These are phyloP conservation scores for Pelodytes ibericus DNA, from an alignment of 2,797 vertebrate species.

Conservation along the genomic window DNA sequence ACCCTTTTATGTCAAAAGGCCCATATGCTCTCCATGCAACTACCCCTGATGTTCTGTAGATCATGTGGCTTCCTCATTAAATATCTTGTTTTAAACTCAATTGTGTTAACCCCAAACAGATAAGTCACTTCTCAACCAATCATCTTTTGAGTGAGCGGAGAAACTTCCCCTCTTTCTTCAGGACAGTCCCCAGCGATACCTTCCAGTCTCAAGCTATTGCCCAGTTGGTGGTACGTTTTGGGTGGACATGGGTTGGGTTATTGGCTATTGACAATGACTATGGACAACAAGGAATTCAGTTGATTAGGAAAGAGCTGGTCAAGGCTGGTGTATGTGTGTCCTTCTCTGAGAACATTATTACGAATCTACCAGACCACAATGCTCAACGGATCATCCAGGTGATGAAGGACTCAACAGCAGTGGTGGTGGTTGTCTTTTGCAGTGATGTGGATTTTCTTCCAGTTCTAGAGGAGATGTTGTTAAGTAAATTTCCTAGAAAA, in stretches of 20 bases:
- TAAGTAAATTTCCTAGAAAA: conserved; percentile 17
- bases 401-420: conserved; percentile 19
- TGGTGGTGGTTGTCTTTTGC: conserved; percentile 18
- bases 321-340: conserved; percentile 21
- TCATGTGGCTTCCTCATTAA: too few relatives aligned
- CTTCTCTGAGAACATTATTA: too few relatives aligned
- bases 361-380: not conserved
- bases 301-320: too few relatives aligned
- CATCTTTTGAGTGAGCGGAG: conserved; percentile 10
- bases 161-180: conserved; percentile 36
- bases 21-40: too few relatives aligned
- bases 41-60: too few relatives aligned
- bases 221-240: conserved; percentile 9
- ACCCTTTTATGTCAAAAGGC: too few relatives aligned
- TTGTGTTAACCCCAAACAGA: not conserved
- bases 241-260: conserved; percentile 25
- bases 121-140: conserved; percentile 27
- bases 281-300: conserved; percentile 6
- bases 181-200: conserved; percentile 19
- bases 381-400: conserved; percentile 9
- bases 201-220: conserved; percentile 27
- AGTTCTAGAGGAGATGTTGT: conserved; percentile 29
- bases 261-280: conserved; percentile 26
- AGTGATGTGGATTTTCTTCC: conserved; percentile 12
- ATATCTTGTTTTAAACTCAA: not conserved